phyloP scores from a whole-genome alignment of 2,888 invertebrate genomes.

The Amphipyra berbera region DNA sequence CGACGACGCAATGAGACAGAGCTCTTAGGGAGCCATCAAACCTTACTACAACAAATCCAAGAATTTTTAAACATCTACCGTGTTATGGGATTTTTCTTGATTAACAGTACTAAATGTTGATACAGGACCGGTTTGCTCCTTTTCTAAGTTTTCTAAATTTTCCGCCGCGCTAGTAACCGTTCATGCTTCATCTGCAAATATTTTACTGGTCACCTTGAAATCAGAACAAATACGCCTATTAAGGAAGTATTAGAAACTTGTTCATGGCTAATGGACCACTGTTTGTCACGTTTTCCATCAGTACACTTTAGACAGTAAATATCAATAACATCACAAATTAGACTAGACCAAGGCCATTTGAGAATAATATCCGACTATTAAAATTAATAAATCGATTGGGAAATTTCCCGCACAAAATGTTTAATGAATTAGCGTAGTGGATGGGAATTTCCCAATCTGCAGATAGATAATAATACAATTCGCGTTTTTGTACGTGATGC shows the following conservation, averaged over 20 bases:
- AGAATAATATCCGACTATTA: background rate
- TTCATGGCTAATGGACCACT: background rate
- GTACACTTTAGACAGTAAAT: conserved; percentile 44
- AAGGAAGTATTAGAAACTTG: conserved; percentile 31
- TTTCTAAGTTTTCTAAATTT: conserved; percentile 18
- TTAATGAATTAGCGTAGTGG: background rate
- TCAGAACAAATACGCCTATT: conserved; percentile 29
- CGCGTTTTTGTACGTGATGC: background rate
- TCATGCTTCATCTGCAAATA: conserved; percentile 32
- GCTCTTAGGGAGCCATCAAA: no score
- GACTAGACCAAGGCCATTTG: conserved; percentile 31
- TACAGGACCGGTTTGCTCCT: conserved; percentile 1
- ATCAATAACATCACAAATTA: conserved; percentile 18
- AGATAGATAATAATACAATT: background rate
- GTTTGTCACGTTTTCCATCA: conserved; percentile 43
- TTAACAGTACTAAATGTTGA: no score
- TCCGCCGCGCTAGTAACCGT: background rate
- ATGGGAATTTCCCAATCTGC: background rate
- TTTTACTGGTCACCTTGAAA: conserved; percentile 35
- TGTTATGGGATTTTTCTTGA: no score
- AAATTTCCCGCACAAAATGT: background rate
- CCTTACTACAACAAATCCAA: no score
- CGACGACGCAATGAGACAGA: no score
- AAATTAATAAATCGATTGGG: conserved; percentile 1
- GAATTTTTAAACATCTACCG: no score